phyloP scores from a whole-genome alignment of 2,113 vertebrate genomes.

The Sturnus vulgaris region DNA sequence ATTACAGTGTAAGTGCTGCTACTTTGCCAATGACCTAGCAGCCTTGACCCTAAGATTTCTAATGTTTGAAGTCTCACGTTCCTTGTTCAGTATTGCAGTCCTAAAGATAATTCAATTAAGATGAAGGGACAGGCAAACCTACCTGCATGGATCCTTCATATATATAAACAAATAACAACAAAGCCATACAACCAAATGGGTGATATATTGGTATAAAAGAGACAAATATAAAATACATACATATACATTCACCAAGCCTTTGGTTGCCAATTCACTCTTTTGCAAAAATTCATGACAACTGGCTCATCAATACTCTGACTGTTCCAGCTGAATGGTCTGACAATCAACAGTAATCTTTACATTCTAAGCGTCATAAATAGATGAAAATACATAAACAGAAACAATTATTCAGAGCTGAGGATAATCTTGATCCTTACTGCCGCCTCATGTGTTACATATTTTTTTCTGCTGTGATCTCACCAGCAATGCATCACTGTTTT shows the following conservation, averaged over 20 bases:
- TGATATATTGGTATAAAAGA: not conserved
- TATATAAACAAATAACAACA: not conserved
- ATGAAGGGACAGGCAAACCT: not conserved
- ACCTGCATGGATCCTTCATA: not conserved
- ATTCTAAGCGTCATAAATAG: constrained; percentile 12
- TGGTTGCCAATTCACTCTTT: not conserved
- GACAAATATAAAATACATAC: not conserved
- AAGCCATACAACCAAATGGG: not conserved
- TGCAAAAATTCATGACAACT: not conserved
- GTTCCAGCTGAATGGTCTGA: not conserved
- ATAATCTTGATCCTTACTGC: not conserved
- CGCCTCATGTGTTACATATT: constrained; percentile 26
- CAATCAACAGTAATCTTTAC: not conserved
- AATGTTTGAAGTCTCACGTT: not conserved
- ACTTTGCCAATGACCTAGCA: not conserved
- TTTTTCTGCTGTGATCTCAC: constrained; percentile 61
- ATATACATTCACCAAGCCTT: not conserved
- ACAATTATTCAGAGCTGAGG: constrained; percentile 41
- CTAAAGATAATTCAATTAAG: not conserved
- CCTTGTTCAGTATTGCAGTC: not conserved
- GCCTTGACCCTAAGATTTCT: not conserved
- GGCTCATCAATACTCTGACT: not conserved
- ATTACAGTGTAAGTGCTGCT: not conserved
- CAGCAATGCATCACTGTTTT: constrained; percentile 63
- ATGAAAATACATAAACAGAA: constrained; percentile 29